Evolutionary conservation across 2,888 invertebrate genomes (phyloP), one percentile per base, ranked within the genome.

Genomic region (Sarcophaga subvicina): DNA sequence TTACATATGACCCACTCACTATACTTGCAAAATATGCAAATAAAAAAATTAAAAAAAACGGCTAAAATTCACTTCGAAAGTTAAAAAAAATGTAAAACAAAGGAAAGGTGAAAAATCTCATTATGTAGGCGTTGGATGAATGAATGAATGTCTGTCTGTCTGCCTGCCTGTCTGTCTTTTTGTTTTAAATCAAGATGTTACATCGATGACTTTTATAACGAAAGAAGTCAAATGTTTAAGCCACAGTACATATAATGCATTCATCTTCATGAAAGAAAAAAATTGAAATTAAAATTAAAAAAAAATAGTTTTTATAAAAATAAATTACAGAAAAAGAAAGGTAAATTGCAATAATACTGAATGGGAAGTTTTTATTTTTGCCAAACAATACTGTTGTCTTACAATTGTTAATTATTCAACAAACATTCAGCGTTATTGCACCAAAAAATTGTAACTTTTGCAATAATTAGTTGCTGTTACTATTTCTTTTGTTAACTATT

Each of bases 1-100:
- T 84, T 76, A 64, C 80, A 80, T 84, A 84, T 76, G 84, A 80
- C 84, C 84, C 70, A 80, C 80, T 66, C 76, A 64, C 25, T 45
- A 20, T 64, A 47, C 67, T 64, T 60, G 70, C 60, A 60, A 80
- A n/a, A 27, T 69, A n/a, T 37, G 37, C 37, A 69, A 12, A 10
- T 22, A 70, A 64, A 54, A 71, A 69, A 20, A 54, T 37, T 27
- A 49, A 66, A 25, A 25, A 45, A 45, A 25, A 37, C 37, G 0
- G 10, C 37, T 8, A 37, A 37, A 37, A 37, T 37, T 37, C 37
- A 37, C 37, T 37, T 37, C 20, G 4, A 45, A 47, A 22, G n/a
- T 27, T 22, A 54, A 27, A 37, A 54, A 80, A 73, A 1, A 12
- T 22, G 14, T 60, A 67, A 69, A 62, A 80, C 62, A 77, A 71